phyloP scores from a whole-genome alignment of 2,113 vertebrate genomes.

The Spea multiplicata region DNA sequence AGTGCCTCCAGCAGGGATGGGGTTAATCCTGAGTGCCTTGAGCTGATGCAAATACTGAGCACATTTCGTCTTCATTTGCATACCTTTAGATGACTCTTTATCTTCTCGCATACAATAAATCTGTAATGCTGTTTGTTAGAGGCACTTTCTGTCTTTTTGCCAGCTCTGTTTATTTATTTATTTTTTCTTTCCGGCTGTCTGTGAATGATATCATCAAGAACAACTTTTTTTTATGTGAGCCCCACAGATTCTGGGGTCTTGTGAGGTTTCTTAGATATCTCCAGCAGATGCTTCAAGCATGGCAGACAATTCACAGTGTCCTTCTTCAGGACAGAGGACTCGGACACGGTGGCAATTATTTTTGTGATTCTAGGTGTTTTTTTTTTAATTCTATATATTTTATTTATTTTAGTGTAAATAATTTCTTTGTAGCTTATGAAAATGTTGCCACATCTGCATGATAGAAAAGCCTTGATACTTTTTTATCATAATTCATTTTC shows the following conservation, averaged over 20 bases:
- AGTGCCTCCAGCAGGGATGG: constrained; percentile 26
- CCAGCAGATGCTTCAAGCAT: constrained; percentile 36
- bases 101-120: constrained; percentile 55
- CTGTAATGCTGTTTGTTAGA: constrained; percentile 58
- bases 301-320: constrained; percentile 8
- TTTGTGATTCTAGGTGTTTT: background rate
- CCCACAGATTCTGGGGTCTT: constrained; percentile 2
- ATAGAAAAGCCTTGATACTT: no score
- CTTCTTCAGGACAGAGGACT: background rate
- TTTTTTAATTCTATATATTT: background rate
- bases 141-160: constrained; percentile 61
- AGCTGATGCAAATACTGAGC: constrained; percentile 70
- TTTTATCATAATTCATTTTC: no score
- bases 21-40: constrained; percentile 79
- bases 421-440: background rate
- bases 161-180: constrained; percentile 54
- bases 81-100: constrained; percentile 47
- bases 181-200: constrained; percentile 13
- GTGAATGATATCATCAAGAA: constrained; percentile 13
- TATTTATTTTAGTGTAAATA: background rate
- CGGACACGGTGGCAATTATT: constrained; percentile 4
- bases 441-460: no score
- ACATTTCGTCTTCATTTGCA: constrained; percentile 62
- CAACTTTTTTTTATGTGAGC: background rate
- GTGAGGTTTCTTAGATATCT: constrained; percentile 15